These are phyloP conservation scores for Cynopterus sphinx DNA, from an alignment of 2,797 vertebrate genomes.

Conservation along the genomic window DNA sequence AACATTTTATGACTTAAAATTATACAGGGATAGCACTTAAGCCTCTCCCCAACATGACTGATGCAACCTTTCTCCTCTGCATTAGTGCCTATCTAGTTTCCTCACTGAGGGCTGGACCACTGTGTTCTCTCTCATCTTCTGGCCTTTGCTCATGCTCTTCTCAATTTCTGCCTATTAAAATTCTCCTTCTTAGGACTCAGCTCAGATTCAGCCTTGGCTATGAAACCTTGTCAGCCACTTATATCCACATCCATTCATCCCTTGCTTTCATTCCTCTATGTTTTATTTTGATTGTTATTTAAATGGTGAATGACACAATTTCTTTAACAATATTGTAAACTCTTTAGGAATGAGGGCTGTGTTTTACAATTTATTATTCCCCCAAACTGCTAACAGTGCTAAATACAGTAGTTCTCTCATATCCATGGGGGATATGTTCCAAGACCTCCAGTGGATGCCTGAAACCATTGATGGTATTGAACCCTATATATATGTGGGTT, in stretches of 20 bases:
- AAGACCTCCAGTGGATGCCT: neutral
- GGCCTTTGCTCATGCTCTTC: neutral
- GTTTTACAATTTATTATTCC: neutral
- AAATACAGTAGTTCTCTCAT: neutral
- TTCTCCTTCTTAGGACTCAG: neutral
- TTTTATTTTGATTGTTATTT: slow-evolving; percentile 14
- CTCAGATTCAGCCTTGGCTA: neutral
- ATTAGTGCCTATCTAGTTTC: neutral
- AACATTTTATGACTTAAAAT: neutral
- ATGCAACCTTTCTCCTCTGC: neutral
- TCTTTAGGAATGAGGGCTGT: neutral
- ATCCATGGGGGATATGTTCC: neutral
- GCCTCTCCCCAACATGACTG: neutral
- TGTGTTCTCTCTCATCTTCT: neutral
- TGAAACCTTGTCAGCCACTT: neutral
- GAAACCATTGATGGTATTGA: neutral
- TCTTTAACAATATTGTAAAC: neutral
- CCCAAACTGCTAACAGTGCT: neutral
- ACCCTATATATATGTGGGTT: neutral
- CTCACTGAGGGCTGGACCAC: neutral
- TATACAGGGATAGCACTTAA: neutral
- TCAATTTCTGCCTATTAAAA: neutral
- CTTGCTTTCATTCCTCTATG: neutral
- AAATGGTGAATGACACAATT: neutral
- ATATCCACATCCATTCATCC: neutral